Conservation (phyloP, 2,113 vertebrate species). For the Rallus limicola region DNA sequence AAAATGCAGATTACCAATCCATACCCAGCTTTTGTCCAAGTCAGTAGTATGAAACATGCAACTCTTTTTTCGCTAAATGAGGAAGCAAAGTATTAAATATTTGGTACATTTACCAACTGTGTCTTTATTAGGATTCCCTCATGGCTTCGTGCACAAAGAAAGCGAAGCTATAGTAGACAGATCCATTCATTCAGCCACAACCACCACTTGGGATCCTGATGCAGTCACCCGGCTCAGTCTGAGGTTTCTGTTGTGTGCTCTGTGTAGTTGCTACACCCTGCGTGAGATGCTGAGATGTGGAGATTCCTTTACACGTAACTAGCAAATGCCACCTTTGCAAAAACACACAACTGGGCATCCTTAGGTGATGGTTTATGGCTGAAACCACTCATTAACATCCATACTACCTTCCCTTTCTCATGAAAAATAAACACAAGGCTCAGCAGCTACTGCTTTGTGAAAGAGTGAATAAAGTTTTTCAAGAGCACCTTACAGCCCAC, state of each 20-base stretch:
- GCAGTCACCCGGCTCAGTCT: not conserved
- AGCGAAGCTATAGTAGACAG: not conserved
- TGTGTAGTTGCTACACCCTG: not conserved
- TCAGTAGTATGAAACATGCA: not conserved
- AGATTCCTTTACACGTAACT: not conserved
- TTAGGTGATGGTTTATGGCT: not conserved
- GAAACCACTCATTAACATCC: not conserved
- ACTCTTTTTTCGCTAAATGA: conserved; percentile 48
- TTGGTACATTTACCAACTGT: conserved; percentile 23
- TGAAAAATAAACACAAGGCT: not conserved
- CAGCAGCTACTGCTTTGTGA: not conserved
- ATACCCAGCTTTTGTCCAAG: conserved; percentile 31
- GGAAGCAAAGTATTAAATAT: conserved; percentile 17
- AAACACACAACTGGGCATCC: not conserved
- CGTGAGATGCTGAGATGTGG: not conserved
- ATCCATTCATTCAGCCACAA: not conserved
- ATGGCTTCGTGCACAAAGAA: not conserved
- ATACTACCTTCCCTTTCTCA: not conserved
- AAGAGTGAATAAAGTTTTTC: not conserved
- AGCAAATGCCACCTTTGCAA: not conserved
- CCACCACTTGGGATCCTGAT: not conserved
- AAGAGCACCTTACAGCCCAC: not conserved
- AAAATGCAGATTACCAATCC: conserved; percentile 41
- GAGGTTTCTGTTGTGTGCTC: not conserved
- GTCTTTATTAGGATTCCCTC: not conserved